Evolutionary conservation across 2,113 vertebrate genomes (phyloP).

Genomic region (Budorcas taxicolor): DNA sequence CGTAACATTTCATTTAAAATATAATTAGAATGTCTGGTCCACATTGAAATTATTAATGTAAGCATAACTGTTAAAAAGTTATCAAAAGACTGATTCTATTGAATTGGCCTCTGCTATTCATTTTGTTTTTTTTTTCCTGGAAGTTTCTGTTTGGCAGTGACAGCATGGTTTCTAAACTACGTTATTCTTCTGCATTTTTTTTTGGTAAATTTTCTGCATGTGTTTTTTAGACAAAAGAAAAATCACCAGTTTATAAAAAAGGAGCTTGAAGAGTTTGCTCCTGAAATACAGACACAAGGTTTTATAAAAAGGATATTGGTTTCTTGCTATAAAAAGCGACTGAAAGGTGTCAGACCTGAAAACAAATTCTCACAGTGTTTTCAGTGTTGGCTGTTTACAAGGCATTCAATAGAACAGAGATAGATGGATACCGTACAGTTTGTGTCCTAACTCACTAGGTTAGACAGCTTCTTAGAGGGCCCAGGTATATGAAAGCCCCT

Average conservation of each 20-base stretch:
- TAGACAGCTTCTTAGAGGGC: conserved; percentile 49
- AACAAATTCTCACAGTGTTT: conserved; percentile 87
- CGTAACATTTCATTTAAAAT: conserved; percentile 73
- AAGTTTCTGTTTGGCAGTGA: conserved; percentile 78
- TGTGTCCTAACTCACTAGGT: conserved; percentile 50
- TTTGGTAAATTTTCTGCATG: conserved; percentile 75
- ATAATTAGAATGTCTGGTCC: conserved; percentile 76
- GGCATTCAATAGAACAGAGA: conserved; percentile 82
- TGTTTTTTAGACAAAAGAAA: conserved; percentile 85
- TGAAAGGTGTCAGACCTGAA: conserved; percentile 82
- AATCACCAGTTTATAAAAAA: conserved; percentile 82
- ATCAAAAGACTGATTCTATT: conserved; percentile 81
- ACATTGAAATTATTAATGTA: conserved; percentile 72
- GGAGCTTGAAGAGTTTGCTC: conserved; percentile 79
- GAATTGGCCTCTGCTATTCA: conserved; percentile 61
- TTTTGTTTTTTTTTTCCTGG: conserved; percentile 45
- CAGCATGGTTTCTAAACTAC: conserved; percentile 72
- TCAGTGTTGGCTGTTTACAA: conserved; percentile 83
- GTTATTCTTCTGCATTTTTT: conserved; percentile 64
- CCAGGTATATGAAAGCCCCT: conserved; percentile 17
- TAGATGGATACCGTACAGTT: conserved; percentile 79
- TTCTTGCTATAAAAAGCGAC: conserved; percentile 83
- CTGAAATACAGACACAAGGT: conserved; percentile 79
- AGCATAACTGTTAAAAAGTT: conserved; percentile 78
- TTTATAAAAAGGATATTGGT: conserved; percentile 84